Conservation (phyloP, 2,888 invertebrate species). For the Pollenia amentaria region DNA sequence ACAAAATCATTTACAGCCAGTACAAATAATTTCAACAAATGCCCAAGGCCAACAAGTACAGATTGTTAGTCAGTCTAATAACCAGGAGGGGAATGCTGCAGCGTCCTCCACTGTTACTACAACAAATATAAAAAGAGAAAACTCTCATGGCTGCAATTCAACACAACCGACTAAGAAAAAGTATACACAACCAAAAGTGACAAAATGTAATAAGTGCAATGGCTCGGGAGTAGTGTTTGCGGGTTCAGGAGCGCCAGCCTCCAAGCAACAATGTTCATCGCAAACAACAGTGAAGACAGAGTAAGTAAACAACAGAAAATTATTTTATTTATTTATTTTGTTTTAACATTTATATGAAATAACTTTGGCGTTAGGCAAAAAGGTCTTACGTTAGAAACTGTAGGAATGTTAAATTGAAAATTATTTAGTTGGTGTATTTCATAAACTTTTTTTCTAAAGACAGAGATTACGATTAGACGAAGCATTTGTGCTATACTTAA, state of each 20-base stretch:
- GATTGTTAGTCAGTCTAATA: conserved; percentile 75
- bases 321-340: not conserved
- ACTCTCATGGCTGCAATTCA: conserved; percentile 85
- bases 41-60: conserved; percentile 80
- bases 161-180: conserved; percentile 85
- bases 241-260: conserved; percentile 77
- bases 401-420: too few relatives aligned
- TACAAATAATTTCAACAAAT: conserved; percentile 81
- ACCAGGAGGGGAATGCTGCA: not conserved
- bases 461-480: too few relatives aligned
- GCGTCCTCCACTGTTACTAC: conserved; percentile 49
- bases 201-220: conserved; percentile 95
- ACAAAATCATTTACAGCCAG: conserved; percentile 79
- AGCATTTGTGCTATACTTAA: too few relatives aligned
- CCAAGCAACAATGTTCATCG: conserved; percentile 74
- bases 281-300: conserved; percentile 81
- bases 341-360: not conserved
- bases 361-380: too few relatives aligned
- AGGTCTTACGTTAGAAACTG: too few relatives aligned
- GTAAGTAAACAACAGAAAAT: conserved; percentile 76
- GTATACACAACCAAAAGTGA: conserved; percentile 86
- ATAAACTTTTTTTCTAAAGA: too few relatives aligned
- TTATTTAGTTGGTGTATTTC: too few relatives aligned
- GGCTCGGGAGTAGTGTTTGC: conserved; percentile 91
- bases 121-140: conserved; percentile 78